A percentile compares a stretch with the other conserved stretches of the same genome.
These are phyloP conservation scores for Flexamia atlantica DNA, from an alignment of 2,888 invertebrate genomes.

Conservation along the genomic window DNA sequence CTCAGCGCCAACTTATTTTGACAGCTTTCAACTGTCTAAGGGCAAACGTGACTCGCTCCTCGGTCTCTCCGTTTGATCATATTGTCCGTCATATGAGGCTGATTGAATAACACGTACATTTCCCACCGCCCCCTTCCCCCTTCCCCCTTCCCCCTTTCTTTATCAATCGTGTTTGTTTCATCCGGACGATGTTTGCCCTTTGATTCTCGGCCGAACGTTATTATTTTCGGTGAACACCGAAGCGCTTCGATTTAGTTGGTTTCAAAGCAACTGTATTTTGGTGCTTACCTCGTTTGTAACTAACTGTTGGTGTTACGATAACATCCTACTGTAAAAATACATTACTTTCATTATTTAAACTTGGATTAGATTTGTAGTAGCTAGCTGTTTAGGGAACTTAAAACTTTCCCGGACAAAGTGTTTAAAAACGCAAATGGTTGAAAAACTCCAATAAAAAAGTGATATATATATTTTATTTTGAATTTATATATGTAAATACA, in stretches of 20 bases:
- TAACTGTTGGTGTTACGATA: too few relatives aligned
- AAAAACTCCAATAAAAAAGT: too few relatives aligned
- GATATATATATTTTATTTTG: too few relatives aligned
- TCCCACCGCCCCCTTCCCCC: not conserved
- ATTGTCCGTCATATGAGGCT: not conserved
- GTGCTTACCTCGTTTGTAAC: too few relatives aligned
- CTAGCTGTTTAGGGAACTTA: too few relatives aligned
- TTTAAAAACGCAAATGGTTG: too few relatives aligned
- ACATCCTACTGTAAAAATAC: too few relatives aligned
- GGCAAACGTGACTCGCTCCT: slow-evolving; percentile 36
- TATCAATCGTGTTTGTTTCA: slow-evolving; percentile 27
- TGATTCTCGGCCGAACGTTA: not conserved
- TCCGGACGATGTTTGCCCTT: not conserved
- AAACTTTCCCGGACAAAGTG: too few relatives aligned
- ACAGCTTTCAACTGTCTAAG: slow-evolving; percentile 56
- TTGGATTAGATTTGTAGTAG: too few relatives aligned
- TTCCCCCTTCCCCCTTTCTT: not conserved
- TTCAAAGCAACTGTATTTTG: too few relatives aligned
- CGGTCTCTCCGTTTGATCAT: slow-evolving; percentile 51
- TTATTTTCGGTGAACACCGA: not conserved
- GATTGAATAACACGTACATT: slow-evolving; percentile 38
- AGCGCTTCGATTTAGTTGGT: not conserved
- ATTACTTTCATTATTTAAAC: too few relatives aligned
- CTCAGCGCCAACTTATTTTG: slow-evolving; percentile 56
- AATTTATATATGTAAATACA: too few relatives aligned